phyloP scores from a whole-genome alignment of 2,113 vertebrate species.

The Telmatochromis brachygnathus region DNA sequence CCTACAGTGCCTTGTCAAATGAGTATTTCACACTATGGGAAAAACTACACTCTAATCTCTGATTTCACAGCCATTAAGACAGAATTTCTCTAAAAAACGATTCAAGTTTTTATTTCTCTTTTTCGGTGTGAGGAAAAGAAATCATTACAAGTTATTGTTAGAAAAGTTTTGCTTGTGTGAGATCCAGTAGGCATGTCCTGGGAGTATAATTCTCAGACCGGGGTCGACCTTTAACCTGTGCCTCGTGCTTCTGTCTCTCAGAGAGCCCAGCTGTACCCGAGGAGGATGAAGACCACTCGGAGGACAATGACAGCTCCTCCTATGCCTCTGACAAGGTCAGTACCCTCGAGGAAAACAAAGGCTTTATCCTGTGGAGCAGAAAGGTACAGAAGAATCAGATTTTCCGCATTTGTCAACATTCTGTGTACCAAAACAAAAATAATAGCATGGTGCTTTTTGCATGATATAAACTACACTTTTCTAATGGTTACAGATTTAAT shows the following conservation, averaged over 20 bases:
- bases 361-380: not conserved
- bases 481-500: not conserved
- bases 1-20: not conserved
- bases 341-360: not conserved
- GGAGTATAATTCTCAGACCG: not conserved
- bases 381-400: not conserved
- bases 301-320: constrained; percentile 55
- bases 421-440: not conserved
- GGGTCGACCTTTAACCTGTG: not conserved
- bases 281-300: constrained; percentile 66
- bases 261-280: constrained; percentile 61
- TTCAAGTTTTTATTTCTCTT: not conserved
- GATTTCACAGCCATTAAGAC: not conserved
- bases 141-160: not conserved
- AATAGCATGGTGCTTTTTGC: not conserved
- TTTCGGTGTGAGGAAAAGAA: not conserved
- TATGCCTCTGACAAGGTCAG: constrained; percentile 61
- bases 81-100: not conserved
- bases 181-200: not conserved
- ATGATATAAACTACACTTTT: not conserved
- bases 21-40: not conserved
- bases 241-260: not conserved
- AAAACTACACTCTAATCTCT: not conserved
- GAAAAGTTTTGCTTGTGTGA: not conserved
- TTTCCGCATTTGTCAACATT: not conserved